These are phyloP conservation scores for Autographa gamma DNA, from an alignment of 2,888 invertebrate species.

Conservation along the genomic window DNA sequence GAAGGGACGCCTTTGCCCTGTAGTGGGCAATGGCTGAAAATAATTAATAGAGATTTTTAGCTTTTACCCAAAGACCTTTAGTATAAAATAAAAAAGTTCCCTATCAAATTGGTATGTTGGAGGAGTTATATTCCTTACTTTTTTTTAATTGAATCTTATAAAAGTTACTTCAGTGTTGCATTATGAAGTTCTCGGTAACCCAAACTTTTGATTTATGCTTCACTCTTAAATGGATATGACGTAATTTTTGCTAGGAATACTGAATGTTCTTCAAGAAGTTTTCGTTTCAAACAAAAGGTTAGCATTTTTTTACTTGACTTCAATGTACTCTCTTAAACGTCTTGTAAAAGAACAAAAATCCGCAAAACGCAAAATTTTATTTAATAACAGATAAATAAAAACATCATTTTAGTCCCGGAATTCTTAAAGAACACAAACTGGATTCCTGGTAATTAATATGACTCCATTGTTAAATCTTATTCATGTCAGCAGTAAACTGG, in stretches of 20 bases:
- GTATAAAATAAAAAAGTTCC: no score
- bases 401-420: not conserved
- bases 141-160: not conserved
- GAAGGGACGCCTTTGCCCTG: no score
- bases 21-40: no score
- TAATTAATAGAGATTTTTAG: no score
- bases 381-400: not conserved
- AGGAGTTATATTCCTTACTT: no score
- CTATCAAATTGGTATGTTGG: no score
- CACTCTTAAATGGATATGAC: slow-evolving; percentile 20
- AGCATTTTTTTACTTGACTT: no score
- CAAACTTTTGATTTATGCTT: slow-evolving; percentile 51
- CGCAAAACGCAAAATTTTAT: no score
- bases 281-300: not conserved
- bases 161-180: slow-evolving; percentile 14
- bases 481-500: slow-evolving; percentile 7
- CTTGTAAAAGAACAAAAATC: not conserved
- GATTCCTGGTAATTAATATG: not conserved
- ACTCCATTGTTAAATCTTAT: slow-evolving; percentile 8
- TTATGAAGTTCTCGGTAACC: slow-evolving; percentile 44
- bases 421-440: not conserved
- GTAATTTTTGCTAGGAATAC: slow-evolving; percentile 20
- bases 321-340: not conserved
- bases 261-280: not conserved
- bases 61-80: no score